A percentile compares a stretch with the other conserved stretches of the same genome.
phyloP scores from a whole-genome alignment of 2,888 invertebrate species.

The Synanthedon formicaeformis region DNA sequence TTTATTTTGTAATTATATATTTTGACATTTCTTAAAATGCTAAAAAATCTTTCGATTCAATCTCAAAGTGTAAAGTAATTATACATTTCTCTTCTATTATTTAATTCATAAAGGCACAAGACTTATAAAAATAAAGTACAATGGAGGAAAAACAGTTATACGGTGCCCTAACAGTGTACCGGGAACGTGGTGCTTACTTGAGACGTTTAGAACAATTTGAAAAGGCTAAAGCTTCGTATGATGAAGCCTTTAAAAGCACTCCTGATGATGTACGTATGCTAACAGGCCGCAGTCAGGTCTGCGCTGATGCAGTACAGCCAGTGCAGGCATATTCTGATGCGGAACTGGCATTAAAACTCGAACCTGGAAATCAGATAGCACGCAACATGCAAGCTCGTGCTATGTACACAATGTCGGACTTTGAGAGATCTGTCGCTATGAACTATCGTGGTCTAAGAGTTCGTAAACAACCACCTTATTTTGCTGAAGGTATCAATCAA shows the following conservation, averaged over 20 bases:
- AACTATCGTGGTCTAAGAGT: constrained; percentile 44
- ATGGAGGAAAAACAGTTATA: constrained; percentile 56
- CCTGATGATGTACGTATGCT: constrained; percentile 49
- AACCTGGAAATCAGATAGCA: constrained; percentile 52
- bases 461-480: constrained; percentile 54
- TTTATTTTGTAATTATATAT: no score
- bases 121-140: constrained; percentile 5
- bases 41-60: no score
- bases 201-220: constrained; percentile 57
- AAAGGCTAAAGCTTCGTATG: constrained; percentile 52
- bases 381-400: constrained; percentile 58
- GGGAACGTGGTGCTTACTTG: constrained; percentile 52
- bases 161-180: constrained; percentile 53
- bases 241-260: constrained; percentile 42
- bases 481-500: constrained; percentile 58
- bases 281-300: constrained; percentile 53
- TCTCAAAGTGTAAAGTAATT: neutral
- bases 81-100: constrained; percentile 2
- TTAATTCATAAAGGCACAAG: constrained; percentile 10
- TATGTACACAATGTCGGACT: constrained; percentile 60
- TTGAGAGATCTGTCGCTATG: constrained; percentile 58
- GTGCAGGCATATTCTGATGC: constrained; percentile 54
- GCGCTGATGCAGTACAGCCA: constrained; percentile 53
- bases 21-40: no score
- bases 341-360: constrained; percentile 49